phyloP scores from a whole-genome alignment of 2,888 invertebrate species.

The Anaspis maculata region DNA sequence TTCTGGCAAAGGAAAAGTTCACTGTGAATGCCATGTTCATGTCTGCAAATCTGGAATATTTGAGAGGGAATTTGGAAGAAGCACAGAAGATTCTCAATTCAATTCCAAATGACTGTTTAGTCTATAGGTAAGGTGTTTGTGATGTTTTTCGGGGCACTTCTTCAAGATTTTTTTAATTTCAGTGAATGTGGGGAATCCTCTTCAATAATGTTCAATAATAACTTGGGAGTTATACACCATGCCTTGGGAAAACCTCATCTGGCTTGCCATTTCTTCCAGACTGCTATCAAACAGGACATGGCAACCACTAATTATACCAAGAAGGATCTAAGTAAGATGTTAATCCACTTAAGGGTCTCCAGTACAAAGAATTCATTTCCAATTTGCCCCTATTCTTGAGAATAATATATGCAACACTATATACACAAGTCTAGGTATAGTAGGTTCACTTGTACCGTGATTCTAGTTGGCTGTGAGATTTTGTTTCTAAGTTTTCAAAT shows the following conservation, averaged over 20 bases:
- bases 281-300: constrained; percentile 67
- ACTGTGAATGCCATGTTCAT: constrained; percentile 40
- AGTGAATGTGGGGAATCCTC: constrained; percentile 54
- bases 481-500: too few relatives aligned
- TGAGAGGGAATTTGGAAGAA: constrained; percentile 54
- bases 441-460: too few relatives aligned
- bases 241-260: constrained; percentile 73
- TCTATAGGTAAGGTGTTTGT: constrained; percentile 40
- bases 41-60: constrained; percentile 56
- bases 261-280: constrained; percentile 70
- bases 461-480: too few relatives aligned
- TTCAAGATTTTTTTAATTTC: constrained; percentile 14
- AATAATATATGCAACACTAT: too few relatives aligned
- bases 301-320: constrained; percentile 39
- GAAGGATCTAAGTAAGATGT: constrained; percentile 19
- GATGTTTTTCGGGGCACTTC: too few relatives aligned
- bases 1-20: constrained; percentile 34
- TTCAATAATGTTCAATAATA: constrained; percentile 64
- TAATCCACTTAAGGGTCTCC: too few relatives aligned
- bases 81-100: constrained; percentile 51
- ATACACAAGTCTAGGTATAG: too few relatives aligned
- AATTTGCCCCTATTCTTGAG: too few relatives aligned
- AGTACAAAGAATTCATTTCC: too few relatives aligned
- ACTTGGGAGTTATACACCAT: constrained; percentile 73
- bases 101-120: constrained; percentile 40